Evolutionary conservation across 1,140 invertebrate species (phyloP).

Genomic region (Callitettix versicolor): DNA sequence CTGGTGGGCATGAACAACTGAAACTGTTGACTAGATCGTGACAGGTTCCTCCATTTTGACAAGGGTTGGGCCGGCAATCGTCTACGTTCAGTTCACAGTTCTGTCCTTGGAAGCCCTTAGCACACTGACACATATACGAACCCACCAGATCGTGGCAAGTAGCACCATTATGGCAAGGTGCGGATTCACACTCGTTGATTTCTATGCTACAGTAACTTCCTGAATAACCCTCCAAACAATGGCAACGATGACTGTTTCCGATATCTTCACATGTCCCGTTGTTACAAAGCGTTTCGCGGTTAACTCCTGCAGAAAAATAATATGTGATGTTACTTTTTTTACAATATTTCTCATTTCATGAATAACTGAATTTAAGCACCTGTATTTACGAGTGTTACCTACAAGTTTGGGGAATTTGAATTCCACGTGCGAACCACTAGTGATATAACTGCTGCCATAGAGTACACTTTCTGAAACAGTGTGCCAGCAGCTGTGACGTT

Average conservation of each 20-base stretch:
- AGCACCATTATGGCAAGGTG: constrained; percentile 83
- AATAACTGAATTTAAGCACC: background rate
- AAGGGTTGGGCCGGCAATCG: constrained; percentile 81
- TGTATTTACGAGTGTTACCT: background rate
- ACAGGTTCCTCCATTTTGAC: constrained; percentile 85
- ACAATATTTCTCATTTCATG: background rate
- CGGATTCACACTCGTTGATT: constrained; percentile 78
- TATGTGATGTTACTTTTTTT: background rate
- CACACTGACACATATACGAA: constrained; percentile 75
- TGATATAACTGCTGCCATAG: no score
- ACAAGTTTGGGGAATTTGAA: no score
- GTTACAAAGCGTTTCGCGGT: constrained; percentile 68
- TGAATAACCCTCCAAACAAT: constrained; percentile 75
- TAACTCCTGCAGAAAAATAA: constrained; percentile 43
- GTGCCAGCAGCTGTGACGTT: no score
- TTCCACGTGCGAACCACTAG: no score
- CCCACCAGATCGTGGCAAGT: constrained; percentile 75
- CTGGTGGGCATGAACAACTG: constrained; percentile 84
- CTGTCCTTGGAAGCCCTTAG: constrained; percentile 81
- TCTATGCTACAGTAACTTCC: constrained; percentile 85
- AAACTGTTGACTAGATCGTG: constrained; percentile 80
- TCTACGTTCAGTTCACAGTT: constrained; percentile 91
- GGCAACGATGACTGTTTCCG: constrained; percentile 80
- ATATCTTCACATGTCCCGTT: constrained; percentile 85
- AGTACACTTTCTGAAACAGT: no score